These are phyloP conservation scores for Chromoteleia sp. DNA, from an alignment of 2,888 invertebrate genomes.

Conservation along the genomic window DNA sequence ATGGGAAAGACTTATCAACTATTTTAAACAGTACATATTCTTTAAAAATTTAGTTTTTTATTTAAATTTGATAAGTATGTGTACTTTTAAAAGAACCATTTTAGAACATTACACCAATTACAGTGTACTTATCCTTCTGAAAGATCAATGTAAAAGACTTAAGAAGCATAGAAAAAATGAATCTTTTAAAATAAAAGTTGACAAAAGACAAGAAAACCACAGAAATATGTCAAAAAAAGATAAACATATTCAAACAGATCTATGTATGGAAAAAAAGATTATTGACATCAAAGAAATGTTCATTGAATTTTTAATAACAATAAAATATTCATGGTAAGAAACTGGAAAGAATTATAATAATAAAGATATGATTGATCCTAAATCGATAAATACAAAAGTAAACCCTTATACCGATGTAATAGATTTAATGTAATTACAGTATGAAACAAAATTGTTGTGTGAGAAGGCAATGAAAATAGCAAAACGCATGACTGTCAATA, in stretches of 20 bases:
- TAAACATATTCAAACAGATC: background rate
- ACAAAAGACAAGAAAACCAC: background rate
- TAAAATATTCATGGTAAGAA: no score
- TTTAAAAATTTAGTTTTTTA: no score
- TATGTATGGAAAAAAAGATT: background rate
- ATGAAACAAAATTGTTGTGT: constrained; percentile 30
- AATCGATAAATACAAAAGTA: no score
- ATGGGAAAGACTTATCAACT: background rate
- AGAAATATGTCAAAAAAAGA: background rate
- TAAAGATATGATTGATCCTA: no score
- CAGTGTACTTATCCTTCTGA: background rate
- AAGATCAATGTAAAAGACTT: background rate
- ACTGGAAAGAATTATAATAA: no score
- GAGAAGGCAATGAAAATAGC: constrained; percentile 35
- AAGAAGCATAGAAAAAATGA: background rate
- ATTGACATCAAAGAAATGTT: no score
- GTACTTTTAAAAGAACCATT: no score
- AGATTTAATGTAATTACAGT: constrained; percentile 16
- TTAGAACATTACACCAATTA: background rate
- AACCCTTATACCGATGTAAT: no score
- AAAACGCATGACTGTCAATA: constrained; percentile 37
- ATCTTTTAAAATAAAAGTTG: background rate
- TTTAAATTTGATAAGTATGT: no score
- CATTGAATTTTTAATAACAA: no score
- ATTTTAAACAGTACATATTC: no score